Evolutionary conservation across 2,113 vertebrate species (phyloP).

Genomic region (Chloropsis hardwickii): DNA sequence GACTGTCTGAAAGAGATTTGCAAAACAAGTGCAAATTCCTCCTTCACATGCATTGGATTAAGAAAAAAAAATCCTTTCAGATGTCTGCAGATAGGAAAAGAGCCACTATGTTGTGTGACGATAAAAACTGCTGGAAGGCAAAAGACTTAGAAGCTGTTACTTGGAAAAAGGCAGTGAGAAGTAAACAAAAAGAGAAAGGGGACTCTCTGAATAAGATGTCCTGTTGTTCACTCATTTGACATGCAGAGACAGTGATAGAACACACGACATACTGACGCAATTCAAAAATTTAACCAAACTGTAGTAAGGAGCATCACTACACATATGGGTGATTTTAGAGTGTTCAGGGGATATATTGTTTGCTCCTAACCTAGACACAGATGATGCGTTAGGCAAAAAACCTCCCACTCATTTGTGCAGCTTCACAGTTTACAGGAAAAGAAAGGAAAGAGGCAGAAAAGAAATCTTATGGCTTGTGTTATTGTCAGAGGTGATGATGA

Average conservation of each 20-base stretch:
- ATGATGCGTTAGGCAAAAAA: not conserved
- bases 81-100: slow-evolving; percentile 8
- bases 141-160: not conserved
- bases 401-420: not conserved
- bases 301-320: not conserved
- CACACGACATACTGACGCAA: not conserved
- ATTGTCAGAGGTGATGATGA: not conserved
- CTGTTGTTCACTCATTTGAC: not conserved
- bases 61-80: not conserved
- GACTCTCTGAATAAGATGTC: not conserved
- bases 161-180: not conserved
- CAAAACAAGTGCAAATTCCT: slow-evolving; percentile 18
- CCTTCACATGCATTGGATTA: not conserved
- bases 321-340: not conserved
- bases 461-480: not conserved
- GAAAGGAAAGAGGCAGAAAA: not conserved
- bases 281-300: not conserved
- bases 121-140: not conserved
- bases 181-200: not conserved
- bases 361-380: not conserved
- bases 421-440: not conserved
- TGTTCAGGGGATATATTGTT: not conserved
- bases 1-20: slow-evolving; percentile 1
- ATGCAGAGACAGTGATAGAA: not conserved
- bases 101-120: not conserved